Conservation (phyloP, 2,888 invertebrate genomes). For the Drosophila robusta region DNA sequence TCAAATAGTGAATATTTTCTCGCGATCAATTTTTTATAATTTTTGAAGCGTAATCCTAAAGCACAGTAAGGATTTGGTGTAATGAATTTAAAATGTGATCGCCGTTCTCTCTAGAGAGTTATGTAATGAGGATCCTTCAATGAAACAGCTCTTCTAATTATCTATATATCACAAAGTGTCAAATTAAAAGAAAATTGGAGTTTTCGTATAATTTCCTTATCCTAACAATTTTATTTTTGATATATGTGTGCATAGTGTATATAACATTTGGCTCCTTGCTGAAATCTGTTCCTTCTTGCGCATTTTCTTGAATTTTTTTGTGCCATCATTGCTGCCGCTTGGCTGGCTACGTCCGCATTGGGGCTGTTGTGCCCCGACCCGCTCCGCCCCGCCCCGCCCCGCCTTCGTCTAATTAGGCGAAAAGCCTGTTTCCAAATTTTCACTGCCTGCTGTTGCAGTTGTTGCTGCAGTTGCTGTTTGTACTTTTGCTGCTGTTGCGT, state of each 20-base stretch:
- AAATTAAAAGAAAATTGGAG: too few species aligned
- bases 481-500: conserved; percentile 46
- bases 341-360: conserved; percentile 50
- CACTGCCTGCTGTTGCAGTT: conserved; percentile 38
- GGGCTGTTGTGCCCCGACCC: conserved; percentile 5
- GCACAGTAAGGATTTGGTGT: too few species aligned
- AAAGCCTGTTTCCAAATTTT: conserved; percentile 78
- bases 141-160: too few species aligned
- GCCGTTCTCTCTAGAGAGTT: too few species aligned
- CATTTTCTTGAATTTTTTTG: conserved; percentile 2
- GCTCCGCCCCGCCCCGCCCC: conserved; percentile 14
- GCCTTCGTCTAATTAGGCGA: conserved; percentile 76
- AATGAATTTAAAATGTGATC: too few species aligned
- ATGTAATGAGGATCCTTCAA: too few species aligned
- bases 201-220: too few species aligned
- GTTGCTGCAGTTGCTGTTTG: conserved; percentile 17
- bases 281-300: not conserved
- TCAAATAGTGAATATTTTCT: too few species aligned
- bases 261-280: conserved; percentile 25
- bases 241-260: conserved; percentile 7
- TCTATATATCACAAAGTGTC: too few species aligned
- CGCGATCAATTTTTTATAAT: too few species aligned
- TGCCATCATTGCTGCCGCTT: conserved; percentile 59
- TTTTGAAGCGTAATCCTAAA: too few species aligned
- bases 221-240: not conserved